Evolutionary conservation across 2,888 invertebrate genomes (phyloP).

Genomic region (Fissipunctia ypsillon): DNA sequence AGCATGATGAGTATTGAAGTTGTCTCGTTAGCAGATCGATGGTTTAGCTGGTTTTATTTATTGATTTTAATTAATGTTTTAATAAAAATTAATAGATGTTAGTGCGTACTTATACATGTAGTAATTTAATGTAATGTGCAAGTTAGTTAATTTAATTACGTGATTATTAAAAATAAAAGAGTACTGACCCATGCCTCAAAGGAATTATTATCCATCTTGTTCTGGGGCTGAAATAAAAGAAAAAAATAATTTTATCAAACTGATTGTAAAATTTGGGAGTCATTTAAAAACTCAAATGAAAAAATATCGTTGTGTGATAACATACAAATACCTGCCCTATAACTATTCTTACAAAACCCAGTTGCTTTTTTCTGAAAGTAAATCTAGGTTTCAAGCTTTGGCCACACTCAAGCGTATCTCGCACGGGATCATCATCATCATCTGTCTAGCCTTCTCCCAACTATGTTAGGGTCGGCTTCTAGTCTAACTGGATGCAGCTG

Average conservation of each 20-base stretch:
- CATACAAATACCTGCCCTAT: too few relatives aligned
- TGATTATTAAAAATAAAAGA: slow-evolving; percentile 9
- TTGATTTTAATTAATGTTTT: neutral
- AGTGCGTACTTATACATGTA: neutral
- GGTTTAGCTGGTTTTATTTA: neutral
- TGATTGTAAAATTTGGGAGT: neutral
- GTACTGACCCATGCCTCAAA: slow-evolving; percentile 61
- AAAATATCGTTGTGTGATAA: neutral
- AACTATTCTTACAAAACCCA: neutral
- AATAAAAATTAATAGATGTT: neutral
- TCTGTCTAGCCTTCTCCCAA: too few relatives aligned
- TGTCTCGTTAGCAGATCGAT: neutral
- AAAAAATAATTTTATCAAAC: slow-evolving; percentile 12
- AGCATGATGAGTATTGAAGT: neutral
- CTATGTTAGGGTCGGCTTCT: too few relatives aligned
- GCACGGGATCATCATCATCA: too few relatives aligned
- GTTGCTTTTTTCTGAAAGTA: too few relatives aligned
- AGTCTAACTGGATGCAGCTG: too few relatives aligned
- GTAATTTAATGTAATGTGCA: slow-evolving; percentile 5
- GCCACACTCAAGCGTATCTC: too few relatives aligned
- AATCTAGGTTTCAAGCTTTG: too few relatives aligned
- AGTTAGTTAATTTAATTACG: neutral
- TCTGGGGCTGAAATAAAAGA: slow-evolving; percentile 58
- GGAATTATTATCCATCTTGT: slow-evolving; percentile 64
- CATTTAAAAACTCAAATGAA: neutral